Percentiles rank a stretch among this genome's conserved stretches.
Conservation (phyloP, 1,140 invertebrate species). For the Procambarus virginalis region DNA sequence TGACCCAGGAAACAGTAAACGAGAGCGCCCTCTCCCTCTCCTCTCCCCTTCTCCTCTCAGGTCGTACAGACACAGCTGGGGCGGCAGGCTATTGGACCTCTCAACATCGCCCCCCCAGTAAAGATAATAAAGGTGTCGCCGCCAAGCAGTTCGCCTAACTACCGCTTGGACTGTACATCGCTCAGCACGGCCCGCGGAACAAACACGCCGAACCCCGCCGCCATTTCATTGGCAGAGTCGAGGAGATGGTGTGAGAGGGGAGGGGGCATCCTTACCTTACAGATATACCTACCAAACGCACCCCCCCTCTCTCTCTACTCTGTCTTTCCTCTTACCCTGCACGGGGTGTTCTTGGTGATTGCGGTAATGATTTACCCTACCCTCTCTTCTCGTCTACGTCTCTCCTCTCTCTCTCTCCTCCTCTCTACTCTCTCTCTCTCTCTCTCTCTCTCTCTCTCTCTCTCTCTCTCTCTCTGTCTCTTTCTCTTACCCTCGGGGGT, state of each 20-base stretch:
- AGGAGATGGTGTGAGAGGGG: background rate
- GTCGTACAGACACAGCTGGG: slow-evolving; percentile 25
- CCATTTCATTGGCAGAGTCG: slow-evolving; percentile 46
- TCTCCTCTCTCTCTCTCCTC: too few relatives aligned
- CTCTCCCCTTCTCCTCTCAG: background rate
- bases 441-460: slow-evolving; percentile 3
- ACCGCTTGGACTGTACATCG: slow-evolving; percentile 54
- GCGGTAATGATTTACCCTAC: background rate
- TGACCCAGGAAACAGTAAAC: too few relatives aligned
- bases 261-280: too few relatives aligned
- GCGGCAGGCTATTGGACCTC: slow-evolving; percentile 48
- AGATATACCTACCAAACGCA: too few relatives aligned
- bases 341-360: background rate
- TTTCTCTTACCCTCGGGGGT: background rate
- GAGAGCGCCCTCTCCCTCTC: background rate
- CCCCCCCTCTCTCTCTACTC: too few relatives aligned
- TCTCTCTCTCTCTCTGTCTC: slow-evolving; percentile 2
- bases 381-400: too few relatives aligned
- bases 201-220: slow-evolving; percentile 43
- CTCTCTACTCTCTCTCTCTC: too few relatives aligned
- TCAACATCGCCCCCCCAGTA: slow-evolving; percentile 30
- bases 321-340: too few relatives aligned
- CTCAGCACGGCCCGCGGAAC: slow-evolving; percentile 20
- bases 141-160: slow-evolving; percentile 53
- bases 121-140: slow-evolving; percentile 31